A percentile compares a stretch with the other conserved stretches of the same genome.
Conservation (phyloP, 64 coral and sea anemone genomes). For the Stichodactyla helianthus region DNA sequence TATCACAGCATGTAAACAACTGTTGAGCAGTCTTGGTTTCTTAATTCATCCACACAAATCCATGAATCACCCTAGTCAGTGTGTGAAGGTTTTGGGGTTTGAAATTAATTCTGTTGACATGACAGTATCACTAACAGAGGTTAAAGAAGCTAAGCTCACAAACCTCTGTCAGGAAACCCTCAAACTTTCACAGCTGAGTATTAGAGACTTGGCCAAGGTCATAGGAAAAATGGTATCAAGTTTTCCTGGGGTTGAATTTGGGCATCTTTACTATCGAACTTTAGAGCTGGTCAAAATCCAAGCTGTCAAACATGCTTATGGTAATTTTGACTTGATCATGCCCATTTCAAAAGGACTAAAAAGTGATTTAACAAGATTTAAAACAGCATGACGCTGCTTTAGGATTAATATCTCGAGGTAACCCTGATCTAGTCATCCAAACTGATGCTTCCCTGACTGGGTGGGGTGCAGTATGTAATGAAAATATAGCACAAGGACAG, state of each 20-base stretch:
- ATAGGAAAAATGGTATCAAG: constrained; percentile 27
- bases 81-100: constrained; percentile 50
- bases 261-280: constrained; percentile 16
- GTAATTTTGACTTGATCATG: constrained; percentile 5
- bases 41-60: constrained; percentile 63
- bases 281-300: constrained; percentile 20
- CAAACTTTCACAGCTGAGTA: background rate
- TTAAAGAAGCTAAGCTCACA: background rate
- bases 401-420: constrained; percentile 8
- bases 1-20: constrained; percentile 48
- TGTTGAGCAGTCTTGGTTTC: constrained; percentile 46
- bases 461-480: constrained; percentile 27
- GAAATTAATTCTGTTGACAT: constrained; percentile 37
- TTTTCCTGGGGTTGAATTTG: constrained; percentile 28
- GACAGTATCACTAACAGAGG: constrained; percentile 35
- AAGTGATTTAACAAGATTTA: background rate
- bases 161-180: background rate
- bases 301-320: constrained; percentile 23
- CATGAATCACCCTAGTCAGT: constrained; percentile 44
- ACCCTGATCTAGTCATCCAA: background rate
- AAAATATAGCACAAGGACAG: constrained; percentile 24
- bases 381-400: background rate
- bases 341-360: background rate
- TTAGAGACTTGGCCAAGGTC: constrained; percentile 13
- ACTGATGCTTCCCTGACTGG: constrained; percentile 8